Conservation (phyloP, 2,113 vertebrate species). For the Antechinus flavipes region DNA sequence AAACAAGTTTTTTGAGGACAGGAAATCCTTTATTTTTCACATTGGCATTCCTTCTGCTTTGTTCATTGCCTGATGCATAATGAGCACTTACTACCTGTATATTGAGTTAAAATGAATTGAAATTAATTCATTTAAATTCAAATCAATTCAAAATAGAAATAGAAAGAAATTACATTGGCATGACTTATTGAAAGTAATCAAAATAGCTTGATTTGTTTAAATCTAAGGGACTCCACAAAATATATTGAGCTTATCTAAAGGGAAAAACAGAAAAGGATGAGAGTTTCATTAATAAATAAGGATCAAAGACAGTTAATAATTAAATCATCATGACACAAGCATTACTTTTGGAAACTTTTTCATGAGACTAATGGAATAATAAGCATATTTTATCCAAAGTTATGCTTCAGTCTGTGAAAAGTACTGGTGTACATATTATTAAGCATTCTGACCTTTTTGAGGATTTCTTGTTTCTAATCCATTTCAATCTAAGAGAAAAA, state of each 20-base stretch:
- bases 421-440: neutral
- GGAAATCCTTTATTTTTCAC: neutral
- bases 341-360: constrained; percentile 36
- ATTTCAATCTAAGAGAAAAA: neutral
- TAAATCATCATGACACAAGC: constrained; percentile 20
- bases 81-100: neutral
- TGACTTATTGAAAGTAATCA: neutral
- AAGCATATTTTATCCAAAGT: neutral
- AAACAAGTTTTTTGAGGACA: neutral
- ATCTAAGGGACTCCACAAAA: neutral
- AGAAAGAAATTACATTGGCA: neutral
- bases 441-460: constrained; percentile 25
- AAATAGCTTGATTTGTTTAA: neutral
- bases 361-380: neutral
- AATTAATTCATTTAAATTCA: neutral
- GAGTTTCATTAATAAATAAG: neutral
- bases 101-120: neutral
- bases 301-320: neutral
- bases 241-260: neutral
- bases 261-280: neutral
- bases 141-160: neutral
- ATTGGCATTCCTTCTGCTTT: neutral
- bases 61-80: neutral
- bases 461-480: neutral
- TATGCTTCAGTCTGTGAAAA: neutral